Evolutionary conservation across 1,140 invertebrate genomes (phyloP).

Genomic region (Antheraea mylitta): DNA sequence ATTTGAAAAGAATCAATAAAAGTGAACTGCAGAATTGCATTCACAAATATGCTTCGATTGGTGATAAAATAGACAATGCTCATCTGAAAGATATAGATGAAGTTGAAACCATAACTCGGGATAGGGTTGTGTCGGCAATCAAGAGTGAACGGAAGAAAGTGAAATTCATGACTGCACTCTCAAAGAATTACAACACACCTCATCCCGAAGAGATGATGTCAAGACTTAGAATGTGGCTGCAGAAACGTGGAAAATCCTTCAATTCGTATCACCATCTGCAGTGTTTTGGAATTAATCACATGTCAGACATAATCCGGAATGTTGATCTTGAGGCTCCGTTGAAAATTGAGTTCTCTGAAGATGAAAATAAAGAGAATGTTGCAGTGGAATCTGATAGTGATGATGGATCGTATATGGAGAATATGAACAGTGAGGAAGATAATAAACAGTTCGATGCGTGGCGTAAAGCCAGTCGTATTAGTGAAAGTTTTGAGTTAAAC

Average conservation of each 20-base stretch:
- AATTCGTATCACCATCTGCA: slow-evolving; percentile 77
- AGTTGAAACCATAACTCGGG: slow-evolving; percentile 46
- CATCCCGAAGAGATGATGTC: slow-evolving; percentile 62
- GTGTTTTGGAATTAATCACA: slow-evolving; percentile 71
- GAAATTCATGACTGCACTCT: slow-evolving; percentile 58
- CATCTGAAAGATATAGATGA: slow-evolving; percentile 60
- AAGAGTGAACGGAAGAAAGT: slow-evolving; percentile 72
- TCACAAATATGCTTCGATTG: slow-evolving; percentile 67
- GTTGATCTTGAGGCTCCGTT: slow-evolving; percentile 8
- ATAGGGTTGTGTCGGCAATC: slow-evolving; percentile 58
- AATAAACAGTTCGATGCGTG: slow-evolving; percentile 30
- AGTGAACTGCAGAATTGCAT: slow-evolving; percentile 61
- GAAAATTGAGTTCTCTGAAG: slow-evolving; percentile 34
- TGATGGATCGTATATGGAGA: slow-evolving; percentile 64
- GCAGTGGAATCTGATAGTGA: slow-evolving; percentile 65
- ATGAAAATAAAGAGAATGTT: slow-evolving; percentile 80
- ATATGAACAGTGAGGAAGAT: slow-evolving; percentile 44
- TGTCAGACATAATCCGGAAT: slow-evolving; percentile 30
- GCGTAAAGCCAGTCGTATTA: slow-evolving; percentile 47
- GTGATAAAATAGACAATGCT: slow-evolving; percentile 58
- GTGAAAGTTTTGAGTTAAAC: slow-evolving; percentile 51
- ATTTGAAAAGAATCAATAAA: slow-evolving; percentile 66
- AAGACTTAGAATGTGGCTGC: slow-evolving; percentile 74
- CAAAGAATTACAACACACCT: slow-evolving; percentile 57
- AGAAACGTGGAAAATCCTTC: slow-evolving; percentile 71